A percentile compares a stretch with the other conserved stretches of the same genome.
phyloP scores from a whole-genome alignment of 1,140 invertebrate genomes.

The Lasaia peninsularis region DNA sequence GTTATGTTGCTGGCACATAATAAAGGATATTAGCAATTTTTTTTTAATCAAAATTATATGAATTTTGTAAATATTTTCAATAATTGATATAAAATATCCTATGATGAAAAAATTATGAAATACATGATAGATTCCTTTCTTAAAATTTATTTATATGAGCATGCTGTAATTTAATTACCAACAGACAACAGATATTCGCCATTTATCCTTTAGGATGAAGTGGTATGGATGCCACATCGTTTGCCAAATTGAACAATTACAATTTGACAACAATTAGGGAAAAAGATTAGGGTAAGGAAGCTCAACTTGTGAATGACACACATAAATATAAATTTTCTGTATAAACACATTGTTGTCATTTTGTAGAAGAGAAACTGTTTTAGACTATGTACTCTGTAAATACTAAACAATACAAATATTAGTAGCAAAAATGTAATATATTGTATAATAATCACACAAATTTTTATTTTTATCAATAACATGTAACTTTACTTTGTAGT shows the following conservation, averaged over 20 bases:
- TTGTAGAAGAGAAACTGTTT: not conserved
- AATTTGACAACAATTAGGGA: no score
- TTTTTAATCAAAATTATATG: slow-evolving; percentile 23
- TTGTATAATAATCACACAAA: not conserved
- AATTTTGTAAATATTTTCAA: slow-evolving; percentile 5
- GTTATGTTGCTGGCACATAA: slow-evolving; percentile 50
- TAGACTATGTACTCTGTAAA: slow-evolving; percentile 1
- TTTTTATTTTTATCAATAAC: not conserved
- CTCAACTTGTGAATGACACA: no score
- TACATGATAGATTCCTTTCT: not conserved
- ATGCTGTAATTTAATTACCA: not conserved
- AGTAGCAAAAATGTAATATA: not conserved
- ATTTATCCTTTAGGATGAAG: no score
- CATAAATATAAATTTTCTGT: not conserved
- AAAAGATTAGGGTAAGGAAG: no score
- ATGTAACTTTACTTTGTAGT: not conserved
- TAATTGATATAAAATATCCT: not conserved
- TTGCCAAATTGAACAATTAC: no score
- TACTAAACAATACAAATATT: not conserved
- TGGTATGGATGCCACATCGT: no score
- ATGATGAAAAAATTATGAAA: slow-evolving; percentile 5
- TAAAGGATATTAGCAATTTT: slow-evolving; percentile 5
- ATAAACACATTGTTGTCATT: not conserved
- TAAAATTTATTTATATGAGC: not conserved
- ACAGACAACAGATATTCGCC: not conserved